A percentile compares a stretch with the other conserved stretches of the same genome.
Conservation (phyloP, 2,113 vertebrate species). For the Trematocara zebra region DNA sequence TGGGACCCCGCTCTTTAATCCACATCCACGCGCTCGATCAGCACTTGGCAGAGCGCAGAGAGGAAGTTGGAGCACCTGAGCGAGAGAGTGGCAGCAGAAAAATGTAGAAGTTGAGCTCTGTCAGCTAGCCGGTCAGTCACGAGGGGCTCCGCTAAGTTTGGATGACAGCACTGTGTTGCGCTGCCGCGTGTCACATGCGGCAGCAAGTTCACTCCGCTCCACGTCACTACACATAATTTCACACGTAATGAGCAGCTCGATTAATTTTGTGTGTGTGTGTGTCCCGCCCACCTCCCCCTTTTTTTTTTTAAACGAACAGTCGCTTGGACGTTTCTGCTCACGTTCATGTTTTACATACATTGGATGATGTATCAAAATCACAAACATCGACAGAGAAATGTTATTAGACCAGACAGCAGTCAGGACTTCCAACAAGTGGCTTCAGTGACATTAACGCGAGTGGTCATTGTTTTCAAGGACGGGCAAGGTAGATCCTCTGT, state of each 20-base stretch:
- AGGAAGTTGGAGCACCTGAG: constrained; percentile 28
- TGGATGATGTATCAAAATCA: background rate
- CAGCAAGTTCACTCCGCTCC: constrained; percentile 19
- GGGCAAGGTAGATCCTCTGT: background rate
- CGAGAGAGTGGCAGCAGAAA: background rate
- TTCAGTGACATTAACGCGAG: background rate
- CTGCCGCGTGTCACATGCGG: constrained; percentile 5
- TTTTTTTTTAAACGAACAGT: background rate
- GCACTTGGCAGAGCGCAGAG: background rate
- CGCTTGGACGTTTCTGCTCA: background rate
- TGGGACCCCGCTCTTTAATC: background rate
- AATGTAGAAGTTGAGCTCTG: background rate
- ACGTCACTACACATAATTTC: constrained; percentile 23
- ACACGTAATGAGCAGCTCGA: background rate
- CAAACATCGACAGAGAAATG: background rate
- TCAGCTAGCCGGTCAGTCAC: background rate
- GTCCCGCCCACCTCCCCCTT: background rate
- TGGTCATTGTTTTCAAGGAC: background rate
- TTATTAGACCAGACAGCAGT: background rate
- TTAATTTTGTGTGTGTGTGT: background rate
- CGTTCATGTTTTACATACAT: background rate
- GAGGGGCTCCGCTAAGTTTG: constrained; percentile 21
- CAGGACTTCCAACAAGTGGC: background rate
- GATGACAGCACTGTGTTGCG: constrained; percentile 12
- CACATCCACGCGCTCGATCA: background rate